A percentile compares a stretch with the other conserved stretches of the same genome.
Evolutionary conservation across 2,113 vertebrate species (phyloP).

Genomic region (Paracanthobrama guichenoti): DNA sequence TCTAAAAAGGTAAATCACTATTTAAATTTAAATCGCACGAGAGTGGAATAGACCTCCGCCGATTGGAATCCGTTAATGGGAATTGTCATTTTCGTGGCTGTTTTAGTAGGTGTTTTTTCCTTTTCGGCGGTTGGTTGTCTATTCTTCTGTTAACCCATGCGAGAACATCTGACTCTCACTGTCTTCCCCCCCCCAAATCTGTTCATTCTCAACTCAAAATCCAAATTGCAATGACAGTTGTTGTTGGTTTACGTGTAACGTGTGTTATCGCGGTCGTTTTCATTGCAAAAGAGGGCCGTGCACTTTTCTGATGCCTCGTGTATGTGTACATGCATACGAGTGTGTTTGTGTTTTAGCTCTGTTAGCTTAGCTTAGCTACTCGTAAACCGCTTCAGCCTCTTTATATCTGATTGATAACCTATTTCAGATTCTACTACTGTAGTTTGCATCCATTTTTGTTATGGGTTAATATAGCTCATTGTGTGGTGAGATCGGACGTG

Average conservation of each 20-base stretch:
- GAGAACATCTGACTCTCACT: slow-evolving; percentile 10
- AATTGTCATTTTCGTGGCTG: neutral
- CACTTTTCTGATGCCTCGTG: slow-evolving; percentile 18
- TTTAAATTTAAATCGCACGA: neutral
- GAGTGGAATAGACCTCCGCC: neutral
- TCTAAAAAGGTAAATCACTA: slow-evolving; percentile 71
- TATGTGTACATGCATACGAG: neutral
- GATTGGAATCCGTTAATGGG: neutral
- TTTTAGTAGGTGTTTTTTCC: neutral
- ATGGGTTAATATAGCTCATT: neutral
- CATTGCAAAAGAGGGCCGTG: neutral
- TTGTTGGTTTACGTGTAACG: neutral
- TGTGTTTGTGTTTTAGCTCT: slow-evolving; percentile 40
- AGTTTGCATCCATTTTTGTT: neutral
- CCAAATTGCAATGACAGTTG: neutral
- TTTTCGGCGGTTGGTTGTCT: slow-evolving; percentile 13
- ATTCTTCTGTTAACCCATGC: slow-evolving; percentile 32
- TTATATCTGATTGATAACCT: no score
- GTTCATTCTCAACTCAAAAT: neutral
- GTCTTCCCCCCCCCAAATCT: slow-evolving; percentile 17
- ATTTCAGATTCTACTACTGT: neutral
- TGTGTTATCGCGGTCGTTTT: neutral
- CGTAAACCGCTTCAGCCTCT: neutral
- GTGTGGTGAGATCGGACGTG: neutral
- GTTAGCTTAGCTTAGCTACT: slow-evolving; percentile 15